These are phyloP conservation scores for Marmota flaviventris DNA, from an alignment of 2,113 vertebrate species.

Conservation along the genomic window DNA sequence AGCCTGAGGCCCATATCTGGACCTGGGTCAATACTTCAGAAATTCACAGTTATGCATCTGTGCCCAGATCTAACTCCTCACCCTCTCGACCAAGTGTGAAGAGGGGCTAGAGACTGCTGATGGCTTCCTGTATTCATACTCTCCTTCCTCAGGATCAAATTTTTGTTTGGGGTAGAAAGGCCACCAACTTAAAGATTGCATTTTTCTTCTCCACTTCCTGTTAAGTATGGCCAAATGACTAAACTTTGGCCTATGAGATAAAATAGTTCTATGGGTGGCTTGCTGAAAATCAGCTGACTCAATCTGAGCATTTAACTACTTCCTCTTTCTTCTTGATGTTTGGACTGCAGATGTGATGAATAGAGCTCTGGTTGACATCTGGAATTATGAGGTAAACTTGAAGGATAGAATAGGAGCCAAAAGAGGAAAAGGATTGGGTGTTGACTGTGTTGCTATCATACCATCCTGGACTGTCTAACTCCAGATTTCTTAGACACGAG, in stretches of 20 bases:
- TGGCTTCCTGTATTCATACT: background rate
- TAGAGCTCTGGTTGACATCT: constrained; percentile 28
- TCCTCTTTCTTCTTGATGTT: constrained; percentile 9
- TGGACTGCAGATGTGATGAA: constrained; percentile 45
- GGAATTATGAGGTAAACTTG: constrained; percentile 29
- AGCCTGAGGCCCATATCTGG: background rate
- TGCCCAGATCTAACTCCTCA: background rate
- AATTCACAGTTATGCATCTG: background rate
- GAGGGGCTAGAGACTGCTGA: background rate
- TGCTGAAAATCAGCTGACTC: background rate
- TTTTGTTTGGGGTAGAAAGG: background rate
- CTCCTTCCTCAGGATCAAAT: background rate
- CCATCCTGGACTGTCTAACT: background rate
- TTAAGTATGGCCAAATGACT: background rate
- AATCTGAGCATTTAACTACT: background rate
- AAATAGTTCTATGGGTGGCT: background rate
- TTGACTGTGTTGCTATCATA: background rate
- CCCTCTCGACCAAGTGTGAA: background rate
- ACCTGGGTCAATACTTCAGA: background rate
- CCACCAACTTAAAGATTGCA: background rate
- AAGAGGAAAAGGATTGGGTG: background rate
- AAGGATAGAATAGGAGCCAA: background rate
- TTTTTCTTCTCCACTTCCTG: background rate
- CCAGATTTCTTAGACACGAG: background rate
- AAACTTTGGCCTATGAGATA: background rate